Base-by-base conservation (phyloP, 2,113 vertebrate genomes). In the Cynocephalus volans region DNA sequence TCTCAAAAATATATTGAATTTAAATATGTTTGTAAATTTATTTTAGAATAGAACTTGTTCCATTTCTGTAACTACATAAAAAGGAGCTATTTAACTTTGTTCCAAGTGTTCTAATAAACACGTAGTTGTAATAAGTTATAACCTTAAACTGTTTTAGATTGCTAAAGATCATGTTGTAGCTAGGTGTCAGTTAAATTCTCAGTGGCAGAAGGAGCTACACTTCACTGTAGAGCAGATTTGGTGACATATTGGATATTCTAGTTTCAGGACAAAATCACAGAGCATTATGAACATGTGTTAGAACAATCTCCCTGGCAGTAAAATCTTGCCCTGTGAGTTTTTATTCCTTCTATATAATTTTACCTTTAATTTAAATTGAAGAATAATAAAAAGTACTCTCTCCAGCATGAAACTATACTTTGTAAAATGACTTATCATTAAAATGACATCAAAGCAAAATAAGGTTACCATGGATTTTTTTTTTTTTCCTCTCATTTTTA, bases 271-370 rank as follows among this genome's bases (percentile, higher is more conserved):
- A 26, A 45, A 96, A 88, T 91, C 92, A 73, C 69, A 81, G 64
- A 89, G 50, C 81, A 72, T 28, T 8, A 8, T 33, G 70, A 95
- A 88, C 69, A 95, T 69, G 41, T 92, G 70, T 79, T 89, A 64
- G 45, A 80, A 45, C 95, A 88, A 76, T 94, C 88, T 96, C 92
- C 91, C 96, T 96, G 96, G 88, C 90, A 96, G 96, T 98, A 98
- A 97, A 98, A 97, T 97, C 96, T 96, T 98, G 97, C 97, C 97
- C 96, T 91, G 58, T 72, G 90, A 96, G 64, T 95, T 95, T 95
- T 87, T 48, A 73, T 90, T 96, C 36, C 26, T 73, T 72, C 15
- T 56, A 52, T 76, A 41, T 87, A 94, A 87, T 54, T 41, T 41
- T 95, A 89, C 17, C 41, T 90, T 60, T 41, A n/a, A 48, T 77